Percentiles rank a stretch among this genome's conserved stretches.
phyloP scores from a whole-genome alignment of 1,140 invertebrate genomes.

The Drosophila takahashii region DNA sequence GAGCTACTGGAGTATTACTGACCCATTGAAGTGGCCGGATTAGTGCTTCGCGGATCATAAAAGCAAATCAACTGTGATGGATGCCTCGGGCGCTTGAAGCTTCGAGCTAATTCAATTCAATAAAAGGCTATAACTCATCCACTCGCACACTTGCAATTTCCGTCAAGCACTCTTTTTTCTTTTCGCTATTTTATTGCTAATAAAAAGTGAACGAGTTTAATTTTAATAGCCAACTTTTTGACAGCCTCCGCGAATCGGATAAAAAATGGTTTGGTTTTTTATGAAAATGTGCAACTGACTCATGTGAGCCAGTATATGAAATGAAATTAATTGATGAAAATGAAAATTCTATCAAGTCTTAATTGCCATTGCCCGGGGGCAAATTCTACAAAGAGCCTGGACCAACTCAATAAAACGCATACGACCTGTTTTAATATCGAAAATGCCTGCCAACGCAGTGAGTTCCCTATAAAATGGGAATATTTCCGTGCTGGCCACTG shows the following conservation, averaged over 20 bases:
- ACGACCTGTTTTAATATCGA: constrained; percentile 16
- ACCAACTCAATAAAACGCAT: constrained; percentile 23
- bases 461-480: constrained; percentile 8
- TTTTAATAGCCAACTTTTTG: constrained; percentile 47
- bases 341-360: constrained; percentile 69
- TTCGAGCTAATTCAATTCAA: constrained; percentile 56
- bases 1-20: constrained; percentile 7
- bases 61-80: constrained; percentile 29
- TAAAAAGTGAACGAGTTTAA: constrained; percentile 53
- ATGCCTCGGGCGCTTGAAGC: constrained; percentile 40
- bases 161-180: constrained; percentile 1
- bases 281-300: constrained; percentile 39
- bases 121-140: constrained; percentile 39
- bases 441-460: constrained; percentile 3
- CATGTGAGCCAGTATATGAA: constrained; percentile 60
- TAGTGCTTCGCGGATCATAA: constrained; percentile 22
- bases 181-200: constrained; percentile 37
- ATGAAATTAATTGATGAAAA: constrained; percentile 72
- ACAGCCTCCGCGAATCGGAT: constrained; percentile 16
- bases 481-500: constrained; percentile 19
- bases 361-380: constrained; percentile 58
- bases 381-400: neutral
- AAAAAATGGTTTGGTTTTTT: constrained; percentile 16
- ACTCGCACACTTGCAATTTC: constrained; percentile 17
- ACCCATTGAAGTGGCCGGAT: constrained; percentile 1